phyloP scores from a whole-genome alignment of 1,140 invertebrate genomes.

The Eriocheir sinensis region DNA sequence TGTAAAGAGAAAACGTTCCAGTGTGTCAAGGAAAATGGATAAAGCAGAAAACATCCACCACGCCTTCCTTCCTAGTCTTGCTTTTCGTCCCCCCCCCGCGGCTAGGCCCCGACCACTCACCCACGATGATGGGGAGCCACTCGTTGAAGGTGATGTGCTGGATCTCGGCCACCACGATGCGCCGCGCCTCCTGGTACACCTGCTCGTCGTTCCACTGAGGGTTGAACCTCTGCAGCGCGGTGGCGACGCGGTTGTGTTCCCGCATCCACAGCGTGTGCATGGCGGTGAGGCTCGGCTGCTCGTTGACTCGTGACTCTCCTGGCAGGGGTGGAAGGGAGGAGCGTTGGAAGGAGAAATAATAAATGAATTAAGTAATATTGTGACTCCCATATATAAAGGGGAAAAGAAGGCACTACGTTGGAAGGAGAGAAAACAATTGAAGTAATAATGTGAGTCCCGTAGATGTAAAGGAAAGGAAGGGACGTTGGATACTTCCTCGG shows the following conservation, averaged over 20 bases:
- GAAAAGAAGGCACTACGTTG: too few species aligned
- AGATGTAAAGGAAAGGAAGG: too few species aligned
- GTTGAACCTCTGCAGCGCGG: conserved; percentile 89
- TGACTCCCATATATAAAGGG: background rate
- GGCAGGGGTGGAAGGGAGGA: conserved; percentile 80
- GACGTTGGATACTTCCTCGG: too few species aligned
- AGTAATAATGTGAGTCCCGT: too few species aligned
- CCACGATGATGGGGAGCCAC: conserved; percentile 80
- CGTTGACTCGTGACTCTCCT: conserved; percentile 84
- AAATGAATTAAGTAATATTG: background rate
- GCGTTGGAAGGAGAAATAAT: background rate
- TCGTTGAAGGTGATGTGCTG: conserved; percentile 83
- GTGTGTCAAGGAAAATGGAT: too few species aligned
- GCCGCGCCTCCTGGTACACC: conserved; percentile 84
- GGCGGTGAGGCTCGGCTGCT: conserved; percentile 84
- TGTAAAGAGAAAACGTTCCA: too few species aligned
- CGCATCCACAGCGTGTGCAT: conserved; percentile 84
- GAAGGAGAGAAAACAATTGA: too few species aligned
- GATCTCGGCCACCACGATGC: conserved; percentile 82
- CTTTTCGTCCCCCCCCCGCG: background rate
- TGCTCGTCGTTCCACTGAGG: conserved; percentile 93
- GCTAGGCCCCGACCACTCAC: too few species aligned
- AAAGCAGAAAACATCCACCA: background rate
- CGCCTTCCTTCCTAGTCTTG: background rate
- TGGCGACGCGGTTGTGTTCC: conserved; percentile 88